Base-by-base conservation (phyloP, 1,140 invertebrate species). In the Leptestheria dahalacensis region DNA sequence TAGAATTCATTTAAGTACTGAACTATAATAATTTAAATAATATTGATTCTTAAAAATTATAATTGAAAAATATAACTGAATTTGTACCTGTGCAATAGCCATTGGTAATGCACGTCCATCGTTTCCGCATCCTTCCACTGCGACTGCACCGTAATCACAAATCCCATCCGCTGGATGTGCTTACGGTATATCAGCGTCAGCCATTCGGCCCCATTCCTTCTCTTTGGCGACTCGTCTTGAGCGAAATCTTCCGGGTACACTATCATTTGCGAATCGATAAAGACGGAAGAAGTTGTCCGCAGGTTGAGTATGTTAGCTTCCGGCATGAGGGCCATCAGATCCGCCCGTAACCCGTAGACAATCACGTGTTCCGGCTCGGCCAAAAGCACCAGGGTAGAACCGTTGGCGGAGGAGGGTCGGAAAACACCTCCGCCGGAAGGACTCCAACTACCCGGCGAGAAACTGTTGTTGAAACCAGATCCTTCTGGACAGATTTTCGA, bases 141-240 rank as follows among this genome's bases (percentile, higher is more conserved):
- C 3, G 61, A 62, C n/a, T 57, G 46, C 15, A 62, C 61, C 25
- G 61, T 62, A 2, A 62, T n/a, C 2, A 18, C 26, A 47, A 62
- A 62, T 2, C 61, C 61, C 3, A 25, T n/a, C 49, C 26, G 41
- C 6, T 28, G 25, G 23, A 62, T 48, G 26, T 62, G 49, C 11
- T 49, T 48, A 23, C 51, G 58, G 29, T 10, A 51, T 20, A 60
- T 26, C 26, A 48, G 49, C 15, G 18, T 28, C 21, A 28, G 58
- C 58, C 47, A 50, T 24, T 52, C 51, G 20, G 24, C 33, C 15
- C 33, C 33, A 2, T 2, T 25, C 0, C 26, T 24, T n/a, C 0
- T 33, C 33, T 56, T 56, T 24, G 28, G 28, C 1, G 23, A 18
- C 1, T 56, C 53, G 23, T 56, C 33, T 10, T 56, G 21, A 18